A percentile compares a stretch with the other conserved stretches of the same genome.
These are phyloP conservation scores for Tetraneura akinire DNA, from an alignment of 1,140 invertebrate genomes.

Conservation along the genomic window DNA sequence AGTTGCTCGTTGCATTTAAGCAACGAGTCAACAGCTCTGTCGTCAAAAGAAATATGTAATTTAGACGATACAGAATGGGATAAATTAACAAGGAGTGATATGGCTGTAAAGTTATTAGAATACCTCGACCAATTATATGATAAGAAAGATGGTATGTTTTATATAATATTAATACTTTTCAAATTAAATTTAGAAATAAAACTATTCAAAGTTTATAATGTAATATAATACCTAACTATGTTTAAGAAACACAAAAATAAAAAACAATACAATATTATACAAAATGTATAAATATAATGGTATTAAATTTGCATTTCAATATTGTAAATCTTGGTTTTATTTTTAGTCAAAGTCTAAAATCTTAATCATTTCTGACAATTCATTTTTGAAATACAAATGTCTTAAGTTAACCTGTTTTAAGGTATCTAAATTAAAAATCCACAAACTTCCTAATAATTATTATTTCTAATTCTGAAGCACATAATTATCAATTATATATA, in stretches of 20 bases:
- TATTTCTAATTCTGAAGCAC: conserved; percentile 40
- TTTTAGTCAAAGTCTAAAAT: conserved; percentile 26
- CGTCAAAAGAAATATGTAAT: conserved; percentile 39
- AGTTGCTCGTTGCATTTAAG: conserved; percentile 36
- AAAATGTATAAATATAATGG: conserved; percentile 6
- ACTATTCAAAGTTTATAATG: neutral
- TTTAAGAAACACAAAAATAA: neutral
- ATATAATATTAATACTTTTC: neutral
- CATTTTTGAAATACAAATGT: conserved; percentile 20
- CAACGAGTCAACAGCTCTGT: conserved; percentile 26
- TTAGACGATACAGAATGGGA: conserved; percentile 45
- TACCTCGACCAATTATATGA: conserved; percentile 46
- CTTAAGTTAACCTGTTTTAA: conserved; percentile 30
- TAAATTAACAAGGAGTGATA: conserved; percentile 51
- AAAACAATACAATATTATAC: neutral
- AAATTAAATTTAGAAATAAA: neutral
- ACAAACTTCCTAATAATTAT: conserved; percentile 8
- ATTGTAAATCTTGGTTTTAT: conserved; percentile 22
- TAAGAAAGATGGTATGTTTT: conserved; percentile 43
- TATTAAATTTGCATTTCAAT: conserved; percentile 17
- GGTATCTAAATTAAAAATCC: conserved; percentile 28
- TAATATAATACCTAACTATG: neutral
- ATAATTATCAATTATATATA: conserved; percentile 42
- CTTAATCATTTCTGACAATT: neutral
- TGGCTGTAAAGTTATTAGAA: conserved; percentile 51